Percentiles rank a stretch among this genome's conserved stretches.
These are phyloP conservation scores for Oplegnathus fasciatus DNA, from an alignment of 2,113 vertebrate species.

Conservation along the genomic window DNA sequence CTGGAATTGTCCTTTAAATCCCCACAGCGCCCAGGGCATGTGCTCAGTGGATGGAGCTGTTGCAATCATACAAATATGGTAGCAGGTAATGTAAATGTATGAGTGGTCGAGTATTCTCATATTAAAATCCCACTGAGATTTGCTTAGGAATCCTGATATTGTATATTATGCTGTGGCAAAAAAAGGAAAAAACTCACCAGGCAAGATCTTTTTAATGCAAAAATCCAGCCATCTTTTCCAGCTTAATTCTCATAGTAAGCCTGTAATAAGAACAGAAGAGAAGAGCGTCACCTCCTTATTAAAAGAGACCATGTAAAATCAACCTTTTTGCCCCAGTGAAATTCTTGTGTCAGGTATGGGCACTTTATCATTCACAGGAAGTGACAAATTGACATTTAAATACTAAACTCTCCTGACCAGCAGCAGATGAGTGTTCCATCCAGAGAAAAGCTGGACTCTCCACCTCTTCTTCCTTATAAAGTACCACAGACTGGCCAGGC, in stretches of 20 bases:
- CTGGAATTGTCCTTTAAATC: not conserved
- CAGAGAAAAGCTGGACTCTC: not conserved
- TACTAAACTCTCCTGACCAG: not conserved
- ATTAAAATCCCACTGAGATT: constrained; percentile 1
- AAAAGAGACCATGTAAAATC: not conserved
- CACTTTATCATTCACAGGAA: not conserved
- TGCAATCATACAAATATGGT: not conserved
- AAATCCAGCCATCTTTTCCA: not conserved
- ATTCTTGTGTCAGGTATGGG: not conserved
- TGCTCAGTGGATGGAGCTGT: not conserved
- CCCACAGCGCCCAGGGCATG: not conserved
- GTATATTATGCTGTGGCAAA: not conserved
- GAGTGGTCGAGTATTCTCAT: not conserved
- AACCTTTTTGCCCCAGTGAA: not conserved
- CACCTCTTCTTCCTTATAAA: not conserved
- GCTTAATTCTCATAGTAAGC: not conserved
- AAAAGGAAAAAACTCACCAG: not conserved
- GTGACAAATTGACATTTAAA: constrained; percentile 39
- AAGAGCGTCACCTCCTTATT: not conserved
- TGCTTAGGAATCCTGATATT: not conserved
- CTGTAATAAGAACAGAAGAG: not conserved
- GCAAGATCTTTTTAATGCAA: not conserved
- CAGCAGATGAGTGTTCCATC: too few species aligned
- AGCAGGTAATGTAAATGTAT: constrained; percentile 19
- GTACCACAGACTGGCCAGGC: not conserved